Base-by-base conservation (phyloP, 2,797 vertebrate species). In the Poeciliopsis gracilis region DNA sequence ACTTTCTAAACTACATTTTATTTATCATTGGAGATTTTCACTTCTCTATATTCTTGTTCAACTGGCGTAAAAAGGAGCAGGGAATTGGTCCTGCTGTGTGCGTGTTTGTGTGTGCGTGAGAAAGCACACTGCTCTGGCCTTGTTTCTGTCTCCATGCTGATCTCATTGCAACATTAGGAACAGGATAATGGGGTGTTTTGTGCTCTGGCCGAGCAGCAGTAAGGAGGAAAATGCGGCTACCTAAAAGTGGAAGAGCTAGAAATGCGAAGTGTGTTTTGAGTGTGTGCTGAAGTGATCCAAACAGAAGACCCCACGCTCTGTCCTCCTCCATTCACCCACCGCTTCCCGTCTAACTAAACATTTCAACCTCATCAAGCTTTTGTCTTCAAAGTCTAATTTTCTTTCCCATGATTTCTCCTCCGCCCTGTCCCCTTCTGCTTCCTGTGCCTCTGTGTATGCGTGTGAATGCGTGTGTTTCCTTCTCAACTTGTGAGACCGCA, bases 111-210 rank as follows among this genome's bases (percentile, higher is more conserved):
- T 81, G 88, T 72, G 86, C 87, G 87, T 84, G 38, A 41, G 38
- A 41, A 8, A 9, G 38, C 88, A 86, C 84, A 45, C 87, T 90
- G 90, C 79, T 73, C 77, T 7, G 73, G 70, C 87, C 93, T 92
- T 93, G 90, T 93, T 82, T 88, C 84, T 82, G 82, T 83, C 70
- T 63, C 78, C 38, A 70, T 72, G 85, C 88, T 93, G 91, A 94
- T 92, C 93, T 93, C 93, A 94, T 90, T 80, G 86, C 86, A 69
- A 76, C 74, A 66, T 53, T 46, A 81, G 46, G 36, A 59, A 88
- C 77, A 49, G 91, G 81, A 92, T 89, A 93, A 93, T 91, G 89
- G 47, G 84, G 82, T 81, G 84, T 88, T 90, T 90, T 93, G 90
- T 90, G 53, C 80, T 88, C 76, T 83, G 73, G 83, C 84, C 76